These are phyloP conservation scores for Drosophila pachea DNA, from an alignment of 1,140 invertebrate genomes.

Conservation along the genomic window DNA sequence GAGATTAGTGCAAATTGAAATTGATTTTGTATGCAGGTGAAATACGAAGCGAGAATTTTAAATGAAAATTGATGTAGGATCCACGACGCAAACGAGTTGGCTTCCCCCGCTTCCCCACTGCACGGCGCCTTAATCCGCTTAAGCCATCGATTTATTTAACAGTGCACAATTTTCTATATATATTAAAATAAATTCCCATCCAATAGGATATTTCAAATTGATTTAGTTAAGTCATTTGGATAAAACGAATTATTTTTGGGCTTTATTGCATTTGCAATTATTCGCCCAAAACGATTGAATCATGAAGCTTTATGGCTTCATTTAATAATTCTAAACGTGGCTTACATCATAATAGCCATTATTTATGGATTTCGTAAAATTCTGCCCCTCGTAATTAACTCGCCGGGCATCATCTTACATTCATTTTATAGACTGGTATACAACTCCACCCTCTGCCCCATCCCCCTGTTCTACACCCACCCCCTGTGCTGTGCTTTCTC, in stretches of 20 bases:
- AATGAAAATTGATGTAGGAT: conserved; percentile 48
- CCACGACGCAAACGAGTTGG: neutral
- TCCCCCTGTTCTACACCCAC: neutral
- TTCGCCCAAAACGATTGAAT: neutral
- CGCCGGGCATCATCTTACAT: conserved; percentile 24
- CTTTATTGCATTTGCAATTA: neutral
- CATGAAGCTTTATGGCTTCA: neutral
- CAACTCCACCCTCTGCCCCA: neutral
- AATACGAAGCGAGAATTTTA: conserved; percentile 31
- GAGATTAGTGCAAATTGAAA: conserved; percentile 53
- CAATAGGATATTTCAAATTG: conserved; percentile 1
- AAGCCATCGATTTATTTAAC: conserved; percentile 42
- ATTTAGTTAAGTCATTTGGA: conserved; percentile 13
- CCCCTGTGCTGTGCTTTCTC: neutral
- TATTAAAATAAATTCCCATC: no score
- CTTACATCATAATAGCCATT: no score
- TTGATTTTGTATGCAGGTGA: conserved; percentile 42
- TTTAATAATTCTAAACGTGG: neutral
- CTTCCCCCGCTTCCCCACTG: neutral
- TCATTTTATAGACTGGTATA: conserved; percentile 13
- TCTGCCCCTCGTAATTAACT: conserved; percentile 12
- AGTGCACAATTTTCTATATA: neutral
- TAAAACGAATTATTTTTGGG: conserved; percentile 9
- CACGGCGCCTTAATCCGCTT: conserved; percentile 30
- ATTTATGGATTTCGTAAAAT: no score